Conservation (phyloP, 1,140 invertebrate genomes). For the Pseudomyrmex gracilis region DNA sequence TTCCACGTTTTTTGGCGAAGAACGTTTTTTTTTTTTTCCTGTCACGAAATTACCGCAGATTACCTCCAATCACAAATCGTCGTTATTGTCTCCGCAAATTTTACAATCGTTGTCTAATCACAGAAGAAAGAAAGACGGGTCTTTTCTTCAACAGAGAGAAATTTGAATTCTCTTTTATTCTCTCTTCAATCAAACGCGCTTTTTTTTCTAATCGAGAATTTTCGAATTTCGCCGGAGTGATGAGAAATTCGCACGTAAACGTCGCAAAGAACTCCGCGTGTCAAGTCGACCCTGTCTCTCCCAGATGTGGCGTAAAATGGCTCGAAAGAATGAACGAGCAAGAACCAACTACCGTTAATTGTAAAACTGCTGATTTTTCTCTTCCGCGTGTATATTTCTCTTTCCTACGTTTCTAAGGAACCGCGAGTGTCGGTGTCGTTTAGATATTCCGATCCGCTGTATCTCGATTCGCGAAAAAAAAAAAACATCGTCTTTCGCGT, state of each 20-base stretch:
- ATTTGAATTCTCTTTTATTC: too few relatives aligned
- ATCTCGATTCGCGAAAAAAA: constrained; percentile 24
- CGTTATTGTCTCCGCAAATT: not conserved
- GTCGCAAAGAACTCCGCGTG: constrained; percentile 3
- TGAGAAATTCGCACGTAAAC: not conserved
- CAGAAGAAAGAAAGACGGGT: not conserved
- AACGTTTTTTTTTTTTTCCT: not conserved
- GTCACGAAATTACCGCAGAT: not conserved
- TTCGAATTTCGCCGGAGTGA: not conserved
- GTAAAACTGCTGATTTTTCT: not conserved
- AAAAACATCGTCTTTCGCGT: not conserved
- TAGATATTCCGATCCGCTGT: not conserved
- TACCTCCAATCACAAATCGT: constrained; percentile 24
- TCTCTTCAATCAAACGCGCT: too few relatives aligned
- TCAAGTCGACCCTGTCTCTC: not conserved
- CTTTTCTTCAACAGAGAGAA: not conserved
- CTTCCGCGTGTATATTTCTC: not conserved
- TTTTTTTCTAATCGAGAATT: too few relatives aligned
- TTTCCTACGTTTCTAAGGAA: not conserved
- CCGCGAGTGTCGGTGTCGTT: not conserved
- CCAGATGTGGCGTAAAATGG: not conserved
- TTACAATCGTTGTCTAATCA: not conserved
- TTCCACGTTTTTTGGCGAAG: not conserved
- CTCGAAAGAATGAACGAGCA: constrained; percentile 19
- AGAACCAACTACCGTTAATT: too few relatives aligned